Base-by-base conservation (phyloP, 2,797 vertebrate genomes). In the Crocidura indochinensis region DNA sequence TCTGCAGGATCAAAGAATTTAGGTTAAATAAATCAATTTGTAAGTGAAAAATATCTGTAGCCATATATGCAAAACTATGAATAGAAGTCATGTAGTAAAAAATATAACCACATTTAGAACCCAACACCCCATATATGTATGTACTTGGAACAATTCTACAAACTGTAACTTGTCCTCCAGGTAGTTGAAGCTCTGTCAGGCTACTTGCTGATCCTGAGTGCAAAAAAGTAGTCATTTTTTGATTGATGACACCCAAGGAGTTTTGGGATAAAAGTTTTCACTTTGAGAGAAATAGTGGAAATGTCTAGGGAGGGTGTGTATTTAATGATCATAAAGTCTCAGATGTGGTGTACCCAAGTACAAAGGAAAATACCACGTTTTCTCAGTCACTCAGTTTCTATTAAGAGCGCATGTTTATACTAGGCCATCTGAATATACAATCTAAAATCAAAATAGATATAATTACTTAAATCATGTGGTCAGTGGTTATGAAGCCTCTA, bases 401-500 rank as follows among this genome's bases (percentile, higher is more conserved):
- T 0, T 38, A 24, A 53, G 9, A 29, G 3, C 14, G 2, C 2
- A 8, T 2, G 4, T 56, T 75, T 53, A 4, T 29, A 26, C 22
- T 11, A 14, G 78, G 9, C 29, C 22, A 38, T 44, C 44, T 51
- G 53, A 46, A 4, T 31, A 8, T 24, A n/a, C 47, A 62, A 24
- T 3, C 27, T 17, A 0, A 11, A 29, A n/a, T 24, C 31, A 51
- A 1, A 38, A 51, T n/a, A 0, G 0, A 51, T 76, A 29, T 3
- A 10, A 31, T 20, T 4, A 15, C 47, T 19, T 6, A 8, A 5
- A 26, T 20, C 60, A 64, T 24, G 6, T 62, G 17, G 6, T 17
- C 60, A 62, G 6, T 38, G 15, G 74, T 53, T 15, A 1, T 0
- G 12, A 56, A 22, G 9, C 15, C 14, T 14, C 10, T 12, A 69